Conservation (phyloP, 2,888 invertebrate genomes). For the Drepana falcataria region DNA sequence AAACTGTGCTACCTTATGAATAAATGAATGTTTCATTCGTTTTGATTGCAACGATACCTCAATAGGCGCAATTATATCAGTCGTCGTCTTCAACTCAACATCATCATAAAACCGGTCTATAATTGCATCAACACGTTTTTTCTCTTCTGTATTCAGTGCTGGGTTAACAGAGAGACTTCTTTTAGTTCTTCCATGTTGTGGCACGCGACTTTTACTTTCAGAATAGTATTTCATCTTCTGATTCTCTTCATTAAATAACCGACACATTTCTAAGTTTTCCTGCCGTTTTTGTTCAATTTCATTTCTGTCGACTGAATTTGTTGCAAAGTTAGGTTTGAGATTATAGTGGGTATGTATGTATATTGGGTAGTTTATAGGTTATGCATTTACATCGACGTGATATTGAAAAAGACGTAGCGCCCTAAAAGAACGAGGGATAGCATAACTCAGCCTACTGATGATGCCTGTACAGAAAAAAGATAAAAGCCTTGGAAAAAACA, state of each 20-base stretch:
- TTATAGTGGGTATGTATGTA: not conserved
- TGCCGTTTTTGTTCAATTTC: slow-evolving; percentile 55
- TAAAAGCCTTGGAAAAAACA: too few relatives aligned
- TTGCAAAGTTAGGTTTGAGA: not conserved
- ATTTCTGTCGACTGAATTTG: slow-evolving; percentile 46
- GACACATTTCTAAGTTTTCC: slow-evolving; percentile 63
- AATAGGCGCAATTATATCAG: slow-evolving; percentile 6
- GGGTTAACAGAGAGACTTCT: slow-evolving; percentile 28
- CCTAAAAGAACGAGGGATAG: too few relatives aligned
- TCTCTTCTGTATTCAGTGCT: slow-evolving; percentile 29
- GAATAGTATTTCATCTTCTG: slow-evolving; percentile 14
- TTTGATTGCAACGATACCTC: slow-evolving; percentile 15
- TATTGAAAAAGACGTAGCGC: too few relatives aligned
- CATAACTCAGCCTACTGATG: too few relatives aligned
- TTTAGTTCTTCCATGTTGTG: slow-evolving; percentile 20
- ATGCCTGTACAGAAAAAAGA: too few relatives aligned
- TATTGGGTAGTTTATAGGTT: not conserved
- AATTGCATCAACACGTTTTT: slow-evolving; percentile 45
- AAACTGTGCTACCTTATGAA: too few relatives aligned
- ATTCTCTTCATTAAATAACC: slow-evolving; percentile 51
- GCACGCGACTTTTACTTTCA: slow-evolving; percentile 10
- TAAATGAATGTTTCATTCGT: too few relatives aligned
- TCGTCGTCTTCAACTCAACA: slow-evolving; percentile 25
- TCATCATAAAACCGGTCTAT: slow-evolving; percentile 62
- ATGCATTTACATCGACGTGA: not conserved